phyloP scores from a whole-genome alignment of 1,140 invertebrate species.

The Drosophila aff. region DNA sequence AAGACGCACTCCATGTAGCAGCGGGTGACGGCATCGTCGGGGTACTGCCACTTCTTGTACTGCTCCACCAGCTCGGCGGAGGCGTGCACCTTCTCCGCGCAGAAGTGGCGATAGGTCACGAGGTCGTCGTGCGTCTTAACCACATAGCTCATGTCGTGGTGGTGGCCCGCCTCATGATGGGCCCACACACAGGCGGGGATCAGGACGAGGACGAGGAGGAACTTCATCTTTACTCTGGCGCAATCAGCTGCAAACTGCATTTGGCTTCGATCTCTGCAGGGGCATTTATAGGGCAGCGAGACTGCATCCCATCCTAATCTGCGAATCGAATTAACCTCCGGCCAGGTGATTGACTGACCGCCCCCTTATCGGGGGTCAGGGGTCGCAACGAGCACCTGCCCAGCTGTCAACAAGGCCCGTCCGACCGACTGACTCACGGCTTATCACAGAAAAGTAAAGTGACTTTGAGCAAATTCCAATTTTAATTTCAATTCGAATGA shows the following conservation, averaged over 20 bases:
- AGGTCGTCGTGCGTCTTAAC: conserved; percentile 75
- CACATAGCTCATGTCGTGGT: conserved; percentile 52
- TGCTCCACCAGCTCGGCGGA: conserved; percentile 63
- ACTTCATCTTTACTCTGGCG: conserved; percentile 45
- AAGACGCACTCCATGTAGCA: conserved; percentile 80
- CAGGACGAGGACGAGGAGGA: conserved; percentile 42
- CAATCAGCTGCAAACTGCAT: conserved; percentile 58
- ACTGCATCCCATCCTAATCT: not conserved
- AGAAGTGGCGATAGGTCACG: conserved; percentile 51
- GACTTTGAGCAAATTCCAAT: conserved; percentile 25
- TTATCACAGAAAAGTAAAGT: conserved; percentile 22
- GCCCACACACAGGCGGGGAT: conserved; percentile 34
- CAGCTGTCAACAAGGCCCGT: conserved; percentile 3
- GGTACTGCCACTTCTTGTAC: conserved; percentile 73
- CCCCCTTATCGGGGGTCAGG: conserved; percentile 49
- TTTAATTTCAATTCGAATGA: not conserved
- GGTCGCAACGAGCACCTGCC: conserved; percentile 25
- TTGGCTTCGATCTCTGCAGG: conserved; percentile 25
- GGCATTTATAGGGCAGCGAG: conserved; percentile 55
- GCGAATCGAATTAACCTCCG: conserved; percentile 32
- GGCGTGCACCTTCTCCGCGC: conserved; percentile 61
- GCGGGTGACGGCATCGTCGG: conserved; percentile 72
- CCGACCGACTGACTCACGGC: conserved; percentile 14
- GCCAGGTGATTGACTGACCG: conserved; percentile 39
- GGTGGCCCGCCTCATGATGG: conserved; percentile 40